phyloP scores from a whole-genome alignment of 2,888 invertebrate genomes.

The Leucophenga montana region DNA sequence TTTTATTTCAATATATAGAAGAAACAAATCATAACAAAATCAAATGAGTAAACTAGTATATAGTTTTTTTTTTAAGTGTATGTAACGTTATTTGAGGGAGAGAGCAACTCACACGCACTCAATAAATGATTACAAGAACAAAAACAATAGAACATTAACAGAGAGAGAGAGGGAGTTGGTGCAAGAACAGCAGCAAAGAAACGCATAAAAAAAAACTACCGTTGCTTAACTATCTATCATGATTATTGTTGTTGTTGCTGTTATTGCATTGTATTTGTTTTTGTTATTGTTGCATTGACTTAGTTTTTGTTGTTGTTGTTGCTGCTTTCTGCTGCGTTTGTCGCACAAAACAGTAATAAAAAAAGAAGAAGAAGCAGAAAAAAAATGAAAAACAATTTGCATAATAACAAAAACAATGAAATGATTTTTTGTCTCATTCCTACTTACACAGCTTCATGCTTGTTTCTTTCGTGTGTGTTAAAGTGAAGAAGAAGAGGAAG shows the following conservation, averaged over 20 bases:
- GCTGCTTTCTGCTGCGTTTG: constrained; percentile 9
- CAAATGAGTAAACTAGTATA: no score
- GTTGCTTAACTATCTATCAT: constrained; percentile 27
- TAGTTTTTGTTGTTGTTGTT: constrained; percentile 28
- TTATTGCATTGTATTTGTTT: not conserved
- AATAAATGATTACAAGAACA: not conserved
- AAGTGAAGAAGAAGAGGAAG: no score
- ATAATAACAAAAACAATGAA: constrained; percentile 34
- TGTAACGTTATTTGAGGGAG: no score
- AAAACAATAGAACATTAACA: no score
- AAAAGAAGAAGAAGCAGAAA: constrained; percentile 34
- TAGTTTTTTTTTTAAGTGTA: no score
- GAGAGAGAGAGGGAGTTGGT: not conserved
- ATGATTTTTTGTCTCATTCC: constrained; percentile 5
- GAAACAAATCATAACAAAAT: no score
- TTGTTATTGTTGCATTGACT: constrained; percentile 29
- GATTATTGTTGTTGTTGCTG: constrained; percentile 25
- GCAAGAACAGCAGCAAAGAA: not conserved
- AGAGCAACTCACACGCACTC: not conserved
- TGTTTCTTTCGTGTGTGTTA: no score
- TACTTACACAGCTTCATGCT: not conserved
- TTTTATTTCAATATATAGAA: no score
- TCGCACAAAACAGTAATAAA: constrained; percentile 24
- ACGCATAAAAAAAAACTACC: not conserved
- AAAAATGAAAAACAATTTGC: constrained; percentile 38